phyloP scores from a whole-genome alignment of 2,797 vertebrate genomes.

The Mastacembelus armatus region DNA sequence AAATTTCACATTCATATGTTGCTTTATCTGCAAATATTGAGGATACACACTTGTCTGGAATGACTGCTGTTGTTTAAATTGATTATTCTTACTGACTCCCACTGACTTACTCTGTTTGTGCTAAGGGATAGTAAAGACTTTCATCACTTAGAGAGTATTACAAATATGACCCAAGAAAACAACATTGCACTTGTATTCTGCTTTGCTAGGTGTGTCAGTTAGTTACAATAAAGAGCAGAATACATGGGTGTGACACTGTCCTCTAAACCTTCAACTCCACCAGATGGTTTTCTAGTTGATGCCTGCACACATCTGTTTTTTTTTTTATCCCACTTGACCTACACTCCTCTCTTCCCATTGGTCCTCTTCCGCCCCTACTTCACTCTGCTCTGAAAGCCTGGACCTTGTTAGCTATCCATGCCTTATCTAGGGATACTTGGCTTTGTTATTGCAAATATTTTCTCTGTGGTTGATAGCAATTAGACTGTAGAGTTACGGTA shows the following conservation, averaged over 20 bases:
- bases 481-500: slow-evolving; percentile 6
- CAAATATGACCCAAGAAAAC: neutral
- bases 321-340: slow-evolving; percentile 51
- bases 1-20: neutral
- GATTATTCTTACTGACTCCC: neutral
- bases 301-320: slow-evolving; percentile 45
- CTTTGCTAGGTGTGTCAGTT: neutral
- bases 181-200: neutral
- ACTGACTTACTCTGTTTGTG: neutral
- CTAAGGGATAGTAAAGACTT: neutral
- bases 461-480: slow-evolving; percentile 29
- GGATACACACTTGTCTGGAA: neutral
- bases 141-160: neutral
- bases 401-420: slow-evolving; percentile 8
- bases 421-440: slow-evolving; percentile 44
- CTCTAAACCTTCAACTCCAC: slow-evolving; percentile 35
- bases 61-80: neutral
- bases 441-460: slow-evolving; percentile 53
- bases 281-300: slow-evolving; percentile 54
- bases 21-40: neutral
- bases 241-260: slow-evolving; percentile 38
- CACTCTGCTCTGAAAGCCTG: slow-evolving; percentile 9
- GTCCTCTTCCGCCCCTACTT: slow-evolving; percentile 2
- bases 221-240: slow-evolving; percentile 6
- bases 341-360: slow-evolving; percentile 27